Evolutionary conservation across 2,888 invertebrate species (phyloP).

Genomic region (Epirrita christyi): DNA sequence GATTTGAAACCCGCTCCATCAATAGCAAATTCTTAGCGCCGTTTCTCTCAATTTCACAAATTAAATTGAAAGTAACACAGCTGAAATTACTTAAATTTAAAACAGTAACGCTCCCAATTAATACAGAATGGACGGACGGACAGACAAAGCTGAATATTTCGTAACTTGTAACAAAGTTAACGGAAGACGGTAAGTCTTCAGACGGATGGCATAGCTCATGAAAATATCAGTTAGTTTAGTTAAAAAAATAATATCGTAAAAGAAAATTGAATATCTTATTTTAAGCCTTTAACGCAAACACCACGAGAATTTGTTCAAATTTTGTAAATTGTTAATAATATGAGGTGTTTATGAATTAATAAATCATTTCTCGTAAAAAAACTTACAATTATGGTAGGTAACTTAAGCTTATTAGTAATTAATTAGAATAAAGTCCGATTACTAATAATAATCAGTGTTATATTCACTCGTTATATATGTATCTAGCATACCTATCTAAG

Average conservation of each 20-base stretch:
- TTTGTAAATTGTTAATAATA: too few species aligned
- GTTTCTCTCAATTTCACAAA: slow-evolving; percentile 32
- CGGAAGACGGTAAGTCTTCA: slow-evolving; percentile 39
- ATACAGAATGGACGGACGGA: slow-evolving; percentile 40
- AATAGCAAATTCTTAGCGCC: slow-evolving; percentile 18
- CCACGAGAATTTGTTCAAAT: too few species aligned
- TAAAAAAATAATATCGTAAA: not conserved
- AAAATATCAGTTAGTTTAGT: not conserved
- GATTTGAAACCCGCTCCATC: slow-evolving; percentile 16
- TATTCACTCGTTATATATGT: too few species aligned
- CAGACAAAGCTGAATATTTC: slow-evolving; percentile 49
- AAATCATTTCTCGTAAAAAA: too few species aligned
- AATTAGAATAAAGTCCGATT: too few species aligned
- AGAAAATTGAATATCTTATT: too few species aligned
- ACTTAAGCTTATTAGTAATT: too few species aligned
- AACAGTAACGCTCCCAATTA: slow-evolving; percentile 26
- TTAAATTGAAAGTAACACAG: slow-evolving; percentile 25
- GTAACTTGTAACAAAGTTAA: slow-evolving; percentile 56
- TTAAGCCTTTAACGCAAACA: too few species aligned
- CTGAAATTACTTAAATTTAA: slow-evolving; percentile 21
- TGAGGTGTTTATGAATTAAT: too few species aligned
- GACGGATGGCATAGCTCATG: slow-evolving; percentile 2
- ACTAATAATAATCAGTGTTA: too few species aligned
- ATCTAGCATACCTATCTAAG: too few species aligned
- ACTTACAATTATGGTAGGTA: too few species aligned